Base-by-base conservation (phyloP, 2,888 invertebrate genomes). In the Watsonalla binaria region DNA sequence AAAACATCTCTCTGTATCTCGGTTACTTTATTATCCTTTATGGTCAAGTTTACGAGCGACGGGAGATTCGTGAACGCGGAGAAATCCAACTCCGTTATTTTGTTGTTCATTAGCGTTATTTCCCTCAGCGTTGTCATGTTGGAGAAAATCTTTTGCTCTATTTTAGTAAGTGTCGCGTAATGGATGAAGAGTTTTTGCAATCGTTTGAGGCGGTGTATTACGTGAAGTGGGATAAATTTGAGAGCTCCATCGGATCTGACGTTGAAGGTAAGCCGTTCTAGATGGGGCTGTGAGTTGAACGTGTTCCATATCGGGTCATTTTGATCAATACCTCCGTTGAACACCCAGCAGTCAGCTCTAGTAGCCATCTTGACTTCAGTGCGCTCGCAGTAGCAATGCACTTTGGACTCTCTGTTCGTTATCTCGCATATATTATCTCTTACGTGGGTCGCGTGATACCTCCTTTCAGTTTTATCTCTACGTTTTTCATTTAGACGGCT, bases 331-430 rank as follows among this genome's bases (percentile, higher is more conserved):
- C 93, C 93, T 34, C 92, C 92, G 55, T 93, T 93, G 78, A 95
- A 94, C n/a, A 96, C 92, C 93, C 94, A 94, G 71, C 96, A 97
- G 70, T 95, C 95, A 6, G 94, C 95, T 59, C 93, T 92, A 9
- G 93, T 93, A 0, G 95, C 95, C 8, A 85, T 83, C 68, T 82
- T 84, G n/a, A 86, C 74, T 56, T 90, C 90, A 24, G 90, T 90
- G 51, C 86, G 92, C 68, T 93, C 92, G 78, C 95, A 95, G 71
- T 93, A 92, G 78, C 95, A 95, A 70, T 92, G 93, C 49, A 94
- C 88, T 69, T 93, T 93, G 2, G 92, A 86, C 54, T 92, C 89
- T 59, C 87, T 82, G 59, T 86, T 86, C 50, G 92, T 86, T 66
- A 92, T 91, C 72, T 92, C 92, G 76, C 93, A 93, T 66, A 93